These are phyloP conservation scores for Cenopis cana DNA, from an alignment of 2,888 invertebrate genomes.

Conservation along the genomic window DNA sequence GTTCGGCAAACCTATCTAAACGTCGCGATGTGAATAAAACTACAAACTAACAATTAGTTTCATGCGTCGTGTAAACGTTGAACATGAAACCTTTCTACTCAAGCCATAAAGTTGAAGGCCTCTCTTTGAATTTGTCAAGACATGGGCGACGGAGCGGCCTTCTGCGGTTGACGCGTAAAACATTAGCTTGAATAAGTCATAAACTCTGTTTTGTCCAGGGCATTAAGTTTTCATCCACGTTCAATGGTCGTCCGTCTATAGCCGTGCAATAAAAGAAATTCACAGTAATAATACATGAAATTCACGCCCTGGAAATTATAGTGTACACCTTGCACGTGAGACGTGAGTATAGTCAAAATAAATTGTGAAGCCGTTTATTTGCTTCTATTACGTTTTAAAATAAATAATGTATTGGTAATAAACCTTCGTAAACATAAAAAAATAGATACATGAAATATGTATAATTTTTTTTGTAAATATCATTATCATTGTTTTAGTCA, in stretches of 20 bases:
- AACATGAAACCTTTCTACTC: slow-evolving; percentile 6
- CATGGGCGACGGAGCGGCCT: slow-evolving; percentile 34
- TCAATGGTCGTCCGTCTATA: slow-evolving; percentile 24
- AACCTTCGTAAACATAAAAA: too few relatives aligned
- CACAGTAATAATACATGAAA: slow-evolving; percentile 26
- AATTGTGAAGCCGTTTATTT: neutral
- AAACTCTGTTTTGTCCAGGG: slow-evolving; percentile 21
- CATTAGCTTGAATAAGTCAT: slow-evolving; percentile 42
- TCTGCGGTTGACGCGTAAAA: slow-evolving; percentile 30
- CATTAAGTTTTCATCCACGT: slow-evolving; percentile 32
- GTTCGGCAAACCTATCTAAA: neutral
- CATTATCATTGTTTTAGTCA: slow-evolving; percentile 24
- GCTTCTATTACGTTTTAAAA: neutral
- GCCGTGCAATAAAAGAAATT: slow-evolving; percentile 33
- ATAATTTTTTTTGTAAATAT: neutral
- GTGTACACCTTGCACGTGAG: slow-evolving; percentile 7
- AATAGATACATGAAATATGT: too few relatives aligned
- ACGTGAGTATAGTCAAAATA: neutral
- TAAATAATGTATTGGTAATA: neutral
- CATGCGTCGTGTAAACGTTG: slow-evolving; percentile 14
- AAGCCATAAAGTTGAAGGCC: slow-evolving; percentile 40
- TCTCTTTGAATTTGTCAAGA: slow-evolving; percentile 41
- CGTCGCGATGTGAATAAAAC: neutral
- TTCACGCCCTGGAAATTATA: slow-evolving; percentile 29
- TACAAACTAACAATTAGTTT: neutral